Evolutionary conservation across 2,888 invertebrate genomes (phyloP).

Genomic region (Andricus quercusramuli): DNA sequence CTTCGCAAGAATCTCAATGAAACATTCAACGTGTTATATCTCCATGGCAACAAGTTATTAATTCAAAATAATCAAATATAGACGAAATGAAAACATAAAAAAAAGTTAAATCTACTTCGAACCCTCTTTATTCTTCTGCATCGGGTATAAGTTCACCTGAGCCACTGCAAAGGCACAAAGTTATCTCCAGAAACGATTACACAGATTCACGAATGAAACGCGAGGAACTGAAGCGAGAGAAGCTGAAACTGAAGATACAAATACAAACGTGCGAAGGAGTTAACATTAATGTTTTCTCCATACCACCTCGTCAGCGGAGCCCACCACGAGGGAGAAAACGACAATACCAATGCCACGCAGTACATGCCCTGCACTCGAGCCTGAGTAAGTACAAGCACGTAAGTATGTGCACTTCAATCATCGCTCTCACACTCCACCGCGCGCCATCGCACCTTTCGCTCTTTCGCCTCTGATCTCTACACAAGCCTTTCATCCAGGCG

Average conservation of each 20-base stretch:
- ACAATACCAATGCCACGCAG: slow-evolving; percentile 49
- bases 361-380: slow-evolving; percentile 55
- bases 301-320: slow-evolving; percentile 20
- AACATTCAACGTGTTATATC: too few relatives aligned
- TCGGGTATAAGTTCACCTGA: neutral
- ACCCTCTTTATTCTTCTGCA: neutral
- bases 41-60: too few relatives aligned
- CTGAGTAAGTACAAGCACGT: slow-evolving; percentile 68
- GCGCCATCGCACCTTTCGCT: slow-evolving; percentile 69
- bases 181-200: slow-evolving; percentile 49
- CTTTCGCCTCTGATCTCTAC: slow-evolving; percentile 70
- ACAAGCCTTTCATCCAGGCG: slow-evolving; percentile 66
- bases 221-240: slow-evolving; percentile 42
- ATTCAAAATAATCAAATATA: too few relatives aligned
- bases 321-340: slow-evolving; percentile 54
- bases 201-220: slow-evolving; percentile 45
- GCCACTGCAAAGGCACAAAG: neutral
- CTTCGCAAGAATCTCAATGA: too few relatives aligned
- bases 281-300: slow-evolving; percentile 46
- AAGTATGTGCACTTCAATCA: slow-evolving; percentile 76
- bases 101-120: neutral
- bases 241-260: slow-evolving; percentile 30
- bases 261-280: slow-evolving; percentile 43
- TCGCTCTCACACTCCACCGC: slow-evolving; percentile 70
- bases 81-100: neutral